phyloP scores from a whole-genome alignment of 2,797 vertebrate species.

The Sebastes trivittatus region DNA sequence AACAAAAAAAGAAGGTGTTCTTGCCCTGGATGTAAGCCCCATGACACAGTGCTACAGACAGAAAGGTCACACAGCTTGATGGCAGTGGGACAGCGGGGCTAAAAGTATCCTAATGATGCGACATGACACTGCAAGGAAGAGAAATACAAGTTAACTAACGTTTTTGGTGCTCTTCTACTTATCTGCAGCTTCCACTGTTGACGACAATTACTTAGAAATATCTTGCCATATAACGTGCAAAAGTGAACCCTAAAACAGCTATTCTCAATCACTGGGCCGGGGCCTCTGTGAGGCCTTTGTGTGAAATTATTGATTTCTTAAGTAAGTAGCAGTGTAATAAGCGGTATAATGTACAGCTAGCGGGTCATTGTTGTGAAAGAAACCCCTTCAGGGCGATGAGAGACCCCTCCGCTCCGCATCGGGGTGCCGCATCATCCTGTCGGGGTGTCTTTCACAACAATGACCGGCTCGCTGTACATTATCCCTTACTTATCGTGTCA shows the following conservation, averaged over 20 bases:
- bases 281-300: too few relatives aligned
- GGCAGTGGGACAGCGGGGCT: conserved; percentile 71
- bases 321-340: too few relatives aligned
- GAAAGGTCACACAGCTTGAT: conserved; percentile 49
- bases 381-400: too few relatives aligned
- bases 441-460: too few relatives aligned
- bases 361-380: too few relatives aligned
- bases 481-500: too few relatives aligned
- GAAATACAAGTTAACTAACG: neutral
- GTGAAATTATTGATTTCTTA: too few relatives aligned
- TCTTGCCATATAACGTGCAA: neutral
- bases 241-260: neutral
- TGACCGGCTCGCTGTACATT: too few relatives aligned
- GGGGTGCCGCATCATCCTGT: too few relatives aligned
- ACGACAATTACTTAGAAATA: conserved; percentile 26
- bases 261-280: too few relatives aligned
- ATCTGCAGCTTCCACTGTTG: conserved; percentile 15
- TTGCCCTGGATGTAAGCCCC: conserved; percentile 53
- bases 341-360: too few relatives aligned
- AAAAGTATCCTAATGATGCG: conserved; percentile 49
- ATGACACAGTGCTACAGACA: conserved; percentile 26
- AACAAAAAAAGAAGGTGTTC: conserved; percentile 32
- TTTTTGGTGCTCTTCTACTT: neutral
- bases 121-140: neutral
- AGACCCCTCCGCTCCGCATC: rapidly evolving